Evolutionary conservation across 1,140 invertebrate species (phyloP).

Genomic region (Dendrolimus kikuchii): DNA sequence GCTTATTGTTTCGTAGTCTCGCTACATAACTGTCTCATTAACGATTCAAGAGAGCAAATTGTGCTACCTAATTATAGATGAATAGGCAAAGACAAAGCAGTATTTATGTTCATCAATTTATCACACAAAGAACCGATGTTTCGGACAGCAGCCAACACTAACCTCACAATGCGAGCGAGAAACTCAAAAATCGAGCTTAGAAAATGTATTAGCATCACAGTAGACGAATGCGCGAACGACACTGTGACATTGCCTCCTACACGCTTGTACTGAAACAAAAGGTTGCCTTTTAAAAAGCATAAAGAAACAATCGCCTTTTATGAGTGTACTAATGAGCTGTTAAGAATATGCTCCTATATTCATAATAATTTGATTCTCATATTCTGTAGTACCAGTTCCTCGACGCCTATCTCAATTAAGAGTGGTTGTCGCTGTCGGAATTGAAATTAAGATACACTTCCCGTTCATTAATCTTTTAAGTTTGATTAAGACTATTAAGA

Average conservation of each 20-base stretch:
- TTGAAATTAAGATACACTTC: slow-evolving; percentile 11
- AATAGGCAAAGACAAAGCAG: slow-evolving; percentile 61
- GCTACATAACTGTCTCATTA: slow-evolving; percentile 48
- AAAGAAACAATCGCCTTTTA: slow-evolving; percentile 67
- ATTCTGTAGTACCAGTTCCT: slow-evolving; percentile 5
- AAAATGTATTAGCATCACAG: slow-evolving; percentile 48
- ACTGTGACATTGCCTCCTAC: slow-evolving; percentile 37
- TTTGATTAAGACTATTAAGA: slow-evolving; percentile 2
- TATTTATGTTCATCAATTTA: slow-evolving; percentile 70
- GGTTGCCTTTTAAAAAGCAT: slow-evolving; percentile 38
- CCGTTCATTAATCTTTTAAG: slow-evolving; percentile 7
- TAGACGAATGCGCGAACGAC: slow-evolving; percentile 6
- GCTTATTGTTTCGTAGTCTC: slow-evolving; percentile 41
- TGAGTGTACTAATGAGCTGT: slow-evolving; percentile 37
- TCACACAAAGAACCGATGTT: slow-evolving; percentile 64
- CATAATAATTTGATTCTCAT: no score
- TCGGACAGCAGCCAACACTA: slow-evolving; percentile 45
- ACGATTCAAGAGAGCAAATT: slow-evolving; percentile 64
- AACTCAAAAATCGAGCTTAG: slow-evolving; percentile 55
- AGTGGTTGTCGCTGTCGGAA: not conserved
- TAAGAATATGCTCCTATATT: no score
- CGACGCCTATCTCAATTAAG: slow-evolving; percentile 17
- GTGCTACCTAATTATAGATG: slow-evolving; percentile 68
- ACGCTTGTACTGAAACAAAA: slow-evolving; percentile 39
- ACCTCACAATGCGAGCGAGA: slow-evolving; percentile 36